These are phyloP conservation scores for Tipula confusa DNA, from an alignment of 2,888 invertebrate species.

Conservation along the genomic window DNA sequence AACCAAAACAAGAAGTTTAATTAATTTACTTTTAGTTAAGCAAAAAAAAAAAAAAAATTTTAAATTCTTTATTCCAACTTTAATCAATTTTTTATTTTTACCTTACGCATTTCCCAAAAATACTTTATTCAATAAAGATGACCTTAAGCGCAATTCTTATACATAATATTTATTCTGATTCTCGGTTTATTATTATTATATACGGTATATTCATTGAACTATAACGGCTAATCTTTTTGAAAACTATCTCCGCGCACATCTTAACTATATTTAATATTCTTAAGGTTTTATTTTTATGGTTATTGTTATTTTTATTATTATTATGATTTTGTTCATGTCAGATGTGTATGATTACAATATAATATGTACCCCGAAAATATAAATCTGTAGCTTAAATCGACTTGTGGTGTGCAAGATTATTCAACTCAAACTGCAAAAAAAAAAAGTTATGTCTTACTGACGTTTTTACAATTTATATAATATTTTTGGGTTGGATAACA, in stretches of 20 bases:
- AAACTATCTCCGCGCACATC: background rate
- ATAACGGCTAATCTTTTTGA: background rate
- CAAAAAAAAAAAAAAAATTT: no score
- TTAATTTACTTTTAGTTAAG: background rate
- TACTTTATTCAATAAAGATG: background rate
- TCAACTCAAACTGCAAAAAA: no score
- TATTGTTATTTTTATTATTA: background rate
- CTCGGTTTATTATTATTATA: background rate
- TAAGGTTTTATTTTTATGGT: background rate
- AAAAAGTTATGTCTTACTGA: no score
- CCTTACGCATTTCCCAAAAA: background rate
- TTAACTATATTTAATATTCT: background rate
- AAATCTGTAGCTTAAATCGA: background rate
- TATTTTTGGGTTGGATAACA: no score
- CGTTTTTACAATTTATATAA: no score
- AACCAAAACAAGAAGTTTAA: slow-evolving; percentile 20
- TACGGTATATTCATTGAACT: background rate
- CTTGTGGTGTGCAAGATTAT: no score
- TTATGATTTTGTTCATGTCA: background rate
- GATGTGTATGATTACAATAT: background rate
- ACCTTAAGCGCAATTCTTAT: background rate
- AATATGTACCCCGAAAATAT: background rate
- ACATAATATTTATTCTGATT: background rate
- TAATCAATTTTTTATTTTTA: background rate
- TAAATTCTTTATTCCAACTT: background rate